phyloP scores from a whole-genome alignment of 1,140 invertebrate genomes.

The Drosophila kikkawai region DNA sequence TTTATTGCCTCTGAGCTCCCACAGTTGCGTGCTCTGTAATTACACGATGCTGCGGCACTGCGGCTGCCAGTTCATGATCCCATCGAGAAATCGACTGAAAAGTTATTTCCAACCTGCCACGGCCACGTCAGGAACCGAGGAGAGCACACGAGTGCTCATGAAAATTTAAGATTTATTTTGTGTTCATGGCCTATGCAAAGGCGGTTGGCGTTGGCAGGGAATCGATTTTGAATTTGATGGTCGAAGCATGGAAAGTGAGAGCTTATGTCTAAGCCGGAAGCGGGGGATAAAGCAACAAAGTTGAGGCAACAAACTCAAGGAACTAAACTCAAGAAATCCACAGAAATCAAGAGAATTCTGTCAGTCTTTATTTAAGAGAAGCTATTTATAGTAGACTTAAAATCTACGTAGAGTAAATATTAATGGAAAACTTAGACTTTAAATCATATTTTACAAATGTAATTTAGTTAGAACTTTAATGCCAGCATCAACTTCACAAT shows the following conservation, averaged over 20 bases:
- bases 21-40: conserved; percentile 63
- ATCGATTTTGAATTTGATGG: conserved; percentile 46
- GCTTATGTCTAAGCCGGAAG: conserved; percentile 17
- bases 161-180: conserved; percentile 48
- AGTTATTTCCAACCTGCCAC: conserved; percentile 57
- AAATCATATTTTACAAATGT: not conserved
- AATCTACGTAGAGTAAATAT: not conserved
- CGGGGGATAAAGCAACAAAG: conserved; percentile 8
- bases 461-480: no score
- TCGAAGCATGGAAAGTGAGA: not conserved
- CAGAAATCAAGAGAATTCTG: not conserved
- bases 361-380: not conserved
- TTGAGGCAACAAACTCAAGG: not conserved
- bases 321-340: not conserved
- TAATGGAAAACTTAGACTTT: not conserved
- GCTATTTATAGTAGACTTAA: not conserved
- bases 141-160: conserved; percentile 6
- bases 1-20: conserved; percentile 73
- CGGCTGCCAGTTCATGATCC: conserved; percentile 51
- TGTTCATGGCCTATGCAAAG: conserved; percentile 54
- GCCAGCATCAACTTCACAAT: not conserved
- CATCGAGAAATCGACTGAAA: conserved; percentile 69
- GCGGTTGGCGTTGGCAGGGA: conserved; percentile 27
- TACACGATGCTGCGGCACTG: conserved; percentile 43
- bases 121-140: not conserved